A percentile compares a stretch with the other conserved stretches of the same genome.
These are phyloP conservation scores for Oasisia sp. DNA, from an alignment of 2,888 invertebrate genomes.

Conservation along the genomic window DNA sequence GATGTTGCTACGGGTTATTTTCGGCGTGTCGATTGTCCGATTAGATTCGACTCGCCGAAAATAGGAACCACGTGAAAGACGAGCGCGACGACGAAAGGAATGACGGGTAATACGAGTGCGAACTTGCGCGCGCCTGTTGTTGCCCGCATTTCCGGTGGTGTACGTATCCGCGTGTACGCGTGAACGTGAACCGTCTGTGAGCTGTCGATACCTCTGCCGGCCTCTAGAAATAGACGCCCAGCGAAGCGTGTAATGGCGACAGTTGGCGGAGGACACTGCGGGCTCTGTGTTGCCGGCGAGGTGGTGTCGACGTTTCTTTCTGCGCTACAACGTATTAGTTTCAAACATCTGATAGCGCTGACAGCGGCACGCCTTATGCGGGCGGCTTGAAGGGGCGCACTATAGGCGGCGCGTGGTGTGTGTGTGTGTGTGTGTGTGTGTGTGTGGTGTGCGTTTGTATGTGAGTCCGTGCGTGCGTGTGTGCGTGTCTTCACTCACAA, in stretches of 20 bases:
- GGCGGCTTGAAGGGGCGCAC: not conserved
- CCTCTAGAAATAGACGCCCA: not conserved
- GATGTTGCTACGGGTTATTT: not conserved
- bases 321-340: not conserved
- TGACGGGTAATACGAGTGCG: not conserved
- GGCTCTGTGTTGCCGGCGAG: not conserved
- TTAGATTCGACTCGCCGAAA: not conserved
- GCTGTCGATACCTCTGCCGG: not conserved
- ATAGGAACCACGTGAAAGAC: not conserved
- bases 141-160: not conserved
- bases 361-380: not conserved
- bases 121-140: not conserved
- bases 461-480: too few relatives aligned
- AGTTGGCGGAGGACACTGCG: not conserved
- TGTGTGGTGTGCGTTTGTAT: too few relatives aligned
- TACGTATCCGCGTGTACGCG: not conserved
- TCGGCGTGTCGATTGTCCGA: not conserved
- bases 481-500: too few relatives aligned
- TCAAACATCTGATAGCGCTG: not conserved
- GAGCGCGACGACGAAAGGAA: not conserved
- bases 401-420: too few relatives aligned
- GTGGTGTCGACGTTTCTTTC: not conserved
- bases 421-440: too few relatives aligned
- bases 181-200: not conserved
- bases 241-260: not conserved